Evolutionary conservation across 2,888 invertebrate genomes (phyloP).

Genomic region (Patella caerulea): DNA sequence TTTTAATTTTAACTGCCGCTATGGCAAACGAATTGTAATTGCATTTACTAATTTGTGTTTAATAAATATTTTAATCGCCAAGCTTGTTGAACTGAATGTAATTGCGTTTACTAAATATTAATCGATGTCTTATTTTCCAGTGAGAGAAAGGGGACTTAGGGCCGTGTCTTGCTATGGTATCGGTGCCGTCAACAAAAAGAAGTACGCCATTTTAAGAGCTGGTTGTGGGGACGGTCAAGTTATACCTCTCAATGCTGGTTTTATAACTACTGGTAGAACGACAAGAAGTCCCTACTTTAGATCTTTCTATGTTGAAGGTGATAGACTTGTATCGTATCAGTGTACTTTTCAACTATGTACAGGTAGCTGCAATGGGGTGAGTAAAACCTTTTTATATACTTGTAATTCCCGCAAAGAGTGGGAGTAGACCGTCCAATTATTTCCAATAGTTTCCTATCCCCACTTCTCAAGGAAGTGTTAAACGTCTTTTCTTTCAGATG

Average conservation of each 20-base stretch:
- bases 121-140: no score
- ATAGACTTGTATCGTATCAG: neutral
- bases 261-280: neutral
- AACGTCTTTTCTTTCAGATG: no score
- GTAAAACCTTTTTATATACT: neutral
- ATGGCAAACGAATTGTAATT: no score
- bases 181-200: neutral
- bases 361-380: neutral
- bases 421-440: no score
- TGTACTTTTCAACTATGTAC: neutral
- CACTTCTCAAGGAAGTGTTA: no score
- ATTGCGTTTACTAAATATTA: no score
- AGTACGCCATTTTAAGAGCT: neutral
- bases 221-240: neutral
- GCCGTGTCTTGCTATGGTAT: neutral
- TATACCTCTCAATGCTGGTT: neutral
- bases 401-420: no score
- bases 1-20: no score
- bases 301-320: constrained; percentile 1
- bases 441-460: no score
- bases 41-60: no score
- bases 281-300: neutral
- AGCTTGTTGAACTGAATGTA: no score
- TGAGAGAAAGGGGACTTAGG: neutral
- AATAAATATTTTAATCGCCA: no score